Percentiles rank a stretch among this genome's conserved stretches.
Conservation (phyloP, 2,113 vertebrate genomes). For the Oxygymnocypris stewartii region DNA sequence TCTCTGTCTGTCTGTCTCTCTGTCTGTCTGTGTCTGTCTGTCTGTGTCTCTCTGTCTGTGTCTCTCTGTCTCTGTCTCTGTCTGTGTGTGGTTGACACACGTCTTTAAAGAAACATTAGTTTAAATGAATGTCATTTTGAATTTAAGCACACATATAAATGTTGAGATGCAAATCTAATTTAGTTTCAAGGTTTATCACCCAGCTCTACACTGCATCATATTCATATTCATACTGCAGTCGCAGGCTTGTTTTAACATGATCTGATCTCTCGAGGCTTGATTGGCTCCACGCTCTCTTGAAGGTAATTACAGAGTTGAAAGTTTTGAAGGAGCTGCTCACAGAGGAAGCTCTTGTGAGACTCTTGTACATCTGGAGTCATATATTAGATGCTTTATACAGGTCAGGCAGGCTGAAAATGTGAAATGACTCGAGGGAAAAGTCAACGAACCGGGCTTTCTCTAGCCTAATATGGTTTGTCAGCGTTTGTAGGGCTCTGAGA, state of each 20-base stretch:
- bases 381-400: background rate
- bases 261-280: background rate
- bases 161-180: background rate
- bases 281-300: background rate
- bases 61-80: no score
- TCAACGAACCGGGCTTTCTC: background rate
- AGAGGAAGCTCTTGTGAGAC: background rate
- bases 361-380: background rate
- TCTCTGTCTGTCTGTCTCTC: no score
- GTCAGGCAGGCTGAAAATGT: background rate
- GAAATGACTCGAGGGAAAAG: background rate
- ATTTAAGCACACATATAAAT: background rate
- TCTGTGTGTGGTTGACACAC: no score
- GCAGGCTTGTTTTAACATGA: slow-evolving; percentile 19
- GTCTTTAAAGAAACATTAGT: no score
- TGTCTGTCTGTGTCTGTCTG: no score
- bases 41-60: no score
- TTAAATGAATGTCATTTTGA: background rate
- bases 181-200: background rate
- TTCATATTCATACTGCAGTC: background rate
- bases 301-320: background rate
- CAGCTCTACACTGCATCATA: background rate
- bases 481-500: background rate
- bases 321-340: background rate
- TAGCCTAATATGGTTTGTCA: background rate